Evolutionary conservation across 2,888 invertebrate genomes (phyloP).

Genomic region (Timandra comae): DNA sequence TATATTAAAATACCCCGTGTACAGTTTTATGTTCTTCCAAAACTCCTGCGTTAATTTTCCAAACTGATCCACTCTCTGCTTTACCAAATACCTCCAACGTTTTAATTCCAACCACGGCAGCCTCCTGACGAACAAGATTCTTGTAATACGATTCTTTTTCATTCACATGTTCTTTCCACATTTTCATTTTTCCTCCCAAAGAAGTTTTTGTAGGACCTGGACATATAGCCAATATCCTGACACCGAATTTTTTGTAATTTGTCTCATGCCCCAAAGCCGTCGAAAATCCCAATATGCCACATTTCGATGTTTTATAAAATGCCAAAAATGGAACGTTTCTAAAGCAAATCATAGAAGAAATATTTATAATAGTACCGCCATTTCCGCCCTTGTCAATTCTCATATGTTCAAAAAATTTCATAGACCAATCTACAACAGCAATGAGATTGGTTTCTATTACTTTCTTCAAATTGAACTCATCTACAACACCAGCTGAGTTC

Average conservation of each 20-base stretch:
- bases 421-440: slow-evolving; percentile 37
- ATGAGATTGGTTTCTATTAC: slow-evolving; percentile 17
- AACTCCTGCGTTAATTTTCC: slow-evolving; percentile 50
- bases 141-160: slow-evolving; percentile 5
- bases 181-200: no score
- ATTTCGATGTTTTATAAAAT: slow-evolving; percentile 78
- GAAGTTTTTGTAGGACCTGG: slow-evolving; percentile 27
- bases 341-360: slow-evolving; percentile 78
- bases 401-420: slow-evolving; percentile 39
- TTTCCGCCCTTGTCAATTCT: not conserved
- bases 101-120: slow-evolving; percentile 8
- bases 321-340: slow-evolving; percentile 68
- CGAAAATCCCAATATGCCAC: slow-evolving; percentile 71
- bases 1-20: no score
- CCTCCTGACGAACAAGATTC: slow-evolving; percentile 6
- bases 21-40: slow-evolving; percentile 3
- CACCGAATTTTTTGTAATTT: slow-evolving; percentile 62
- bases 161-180: slow-evolving; percentile 12
- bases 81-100: slow-evolving; percentile 20
- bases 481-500: slow-evolving; percentile 49
- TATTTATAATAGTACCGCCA: slow-evolving; percentile 77
- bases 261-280: slow-evolving; percentile 60
- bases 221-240: slow-evolving; percentile 71
- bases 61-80: slow-evolving; percentile 56
- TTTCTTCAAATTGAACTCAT: slow-evolving; percentile 38